Evolutionary conservation across 2,113 vertebrate species (phyloP).

Genomic region (Aphyosemion australe): DNA sequence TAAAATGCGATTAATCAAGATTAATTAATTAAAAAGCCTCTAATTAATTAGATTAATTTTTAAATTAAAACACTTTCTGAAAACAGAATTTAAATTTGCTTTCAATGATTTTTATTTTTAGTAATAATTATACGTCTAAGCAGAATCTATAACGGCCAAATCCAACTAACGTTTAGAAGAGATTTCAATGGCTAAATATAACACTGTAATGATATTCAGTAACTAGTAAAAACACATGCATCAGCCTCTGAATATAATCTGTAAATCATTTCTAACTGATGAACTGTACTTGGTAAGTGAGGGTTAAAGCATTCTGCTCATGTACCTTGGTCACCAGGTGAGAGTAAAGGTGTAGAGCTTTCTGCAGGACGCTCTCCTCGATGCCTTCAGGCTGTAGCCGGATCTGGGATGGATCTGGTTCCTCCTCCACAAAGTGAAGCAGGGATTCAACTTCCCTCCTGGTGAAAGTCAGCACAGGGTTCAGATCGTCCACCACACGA

Average conservation of each 20-base stretch:
- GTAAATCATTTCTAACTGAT: not conserved
- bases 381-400: constrained; percentile 70
- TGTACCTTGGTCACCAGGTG: constrained; percentile 93
- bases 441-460: constrained; percentile 93
- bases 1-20: no score
- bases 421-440: constrained; percentile 95
- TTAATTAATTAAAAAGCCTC: no score
- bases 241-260: not conserved
- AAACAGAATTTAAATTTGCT: no score
- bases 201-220: no score
- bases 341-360: constrained; percentile 86
- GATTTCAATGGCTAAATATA: no score
- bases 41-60: no score
- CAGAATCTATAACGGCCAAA: no score
- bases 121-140: no score
- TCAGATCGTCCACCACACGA: constrained; percentile 94
- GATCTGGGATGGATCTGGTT: constrained; percentile 80
- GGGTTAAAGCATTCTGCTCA: not conserved
- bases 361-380: constrained; percentile 85
- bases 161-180: no score
- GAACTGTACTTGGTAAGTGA: not conserved
- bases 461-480: constrained; percentile 92
- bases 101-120: no score
- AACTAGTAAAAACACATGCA: no score
- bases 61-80: no score